Evolutionary conservation across 2,113 vertebrate species (phyloP), one percentile per base, ranked within the genome.

Genomic region (Channa maculata): DNA sequence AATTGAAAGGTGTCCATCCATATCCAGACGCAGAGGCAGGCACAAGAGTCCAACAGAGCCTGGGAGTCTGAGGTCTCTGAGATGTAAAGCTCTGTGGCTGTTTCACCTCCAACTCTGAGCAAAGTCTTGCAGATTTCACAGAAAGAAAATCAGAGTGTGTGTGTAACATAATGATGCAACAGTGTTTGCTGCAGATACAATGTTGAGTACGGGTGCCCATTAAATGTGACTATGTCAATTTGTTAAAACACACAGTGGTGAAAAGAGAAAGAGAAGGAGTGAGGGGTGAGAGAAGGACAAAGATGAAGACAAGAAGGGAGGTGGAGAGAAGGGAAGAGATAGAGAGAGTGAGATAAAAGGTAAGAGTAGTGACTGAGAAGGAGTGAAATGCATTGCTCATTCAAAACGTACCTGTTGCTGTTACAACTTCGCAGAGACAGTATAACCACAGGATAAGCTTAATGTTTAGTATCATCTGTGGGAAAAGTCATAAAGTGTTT

Each of bases 361-460:
- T n/a, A 38, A n/a, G 50, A 50, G 46, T 24, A 59, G 54, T 36
- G 50, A 39, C 14, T 24, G 45, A 49, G 11, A 60, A 8, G 45
- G 15, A 63, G 38, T 39, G n/a, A 52, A 13, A 14, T 10, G 37
- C 3, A 54, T 68, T 7, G 53, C 38, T 41, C 9, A 39, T 70
- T 79, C 46, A 15, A 13, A 67, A 80, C 93, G 80, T 91, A 94
- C 94, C 87, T 81, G 86, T 82, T 82, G 79, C 86, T 61, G 72
- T 72, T 33, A 92, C 93, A 90, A 94, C 86, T 86, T 92, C 91
- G 76, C 95, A 93, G 0, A 95, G 88, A 71, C 90, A 96, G 76
- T 81, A 96, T 71, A 99, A 93, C 96, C 97, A 97, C 87, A 98
- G 93, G 91, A 98, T 91, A 75, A 93, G 94, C 87, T 95, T 97